Base-by-base conservation (phyloP, 2,888 invertebrate genomes). In the Nebria salina region DNA sequence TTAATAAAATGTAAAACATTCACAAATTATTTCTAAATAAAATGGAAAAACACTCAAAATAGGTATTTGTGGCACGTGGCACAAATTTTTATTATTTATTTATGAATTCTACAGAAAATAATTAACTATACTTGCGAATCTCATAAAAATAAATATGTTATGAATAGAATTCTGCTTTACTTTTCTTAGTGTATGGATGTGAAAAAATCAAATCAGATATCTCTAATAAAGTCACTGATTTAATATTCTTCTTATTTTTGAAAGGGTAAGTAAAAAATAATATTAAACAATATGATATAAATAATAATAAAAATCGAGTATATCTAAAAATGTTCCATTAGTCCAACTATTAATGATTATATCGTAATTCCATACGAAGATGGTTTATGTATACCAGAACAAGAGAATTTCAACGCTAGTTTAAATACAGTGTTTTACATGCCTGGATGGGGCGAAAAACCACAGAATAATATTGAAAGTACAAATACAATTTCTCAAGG, bases 361-460 rank as follows among this genome's bases (percentile, higher is more conserved):
- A 80, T 9, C 54, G 64, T 68, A n/a, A 41, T 80, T 15, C 70
- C 68, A 0, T 80, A 75, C 11, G 20, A 80, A 70, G 64, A 80
- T 70, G 75, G 54, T 13, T 72, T 80, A 72, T 26, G 54, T 15
- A 72, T 80, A 34, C 7, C 80, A 11, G 65, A 75, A 64, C n/a
- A 64, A 8, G 20, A 74, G 26, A 26, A 26, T 34, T 80, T 80
- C 64, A 43, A 75, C 9, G 15, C 9, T 41, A 64, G 11, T 65
- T 68, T 26, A 65, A 9, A 25, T 26, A 80, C 80, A 15, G 80
- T 80, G 9, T 75, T 80, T 75, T 80, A 80, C 70, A 68, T 80
- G 2, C 80, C 54, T 15, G 80, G 80, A 7, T 80, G 80, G 80
- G 68, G 75, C 8, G 80, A 80, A 64, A 34, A 72, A 25, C 80